Percentiles rank a stretch among this genome's conserved stretches.
phyloP scores from a whole-genome alignment of 2,113 vertebrate species.

The Vanacampus margaritifer region DNA sequence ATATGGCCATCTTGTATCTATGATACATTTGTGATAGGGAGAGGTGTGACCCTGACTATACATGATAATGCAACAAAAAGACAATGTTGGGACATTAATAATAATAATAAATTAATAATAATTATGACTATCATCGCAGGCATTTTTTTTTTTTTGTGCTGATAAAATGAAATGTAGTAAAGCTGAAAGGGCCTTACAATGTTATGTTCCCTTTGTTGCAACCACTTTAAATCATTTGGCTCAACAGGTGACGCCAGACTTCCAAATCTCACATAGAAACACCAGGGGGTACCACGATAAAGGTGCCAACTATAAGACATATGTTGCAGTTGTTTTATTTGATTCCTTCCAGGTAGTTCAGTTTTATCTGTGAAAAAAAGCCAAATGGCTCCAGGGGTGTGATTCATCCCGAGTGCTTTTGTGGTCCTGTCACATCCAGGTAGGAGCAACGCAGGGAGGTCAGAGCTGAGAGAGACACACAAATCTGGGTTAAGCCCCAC shows the following conservation, averaged over 20 bases:
- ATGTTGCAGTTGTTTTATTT: background rate
- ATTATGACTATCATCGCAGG: background rate
- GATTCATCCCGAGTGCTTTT: constrained; percentile 29
- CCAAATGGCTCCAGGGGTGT: background rate
- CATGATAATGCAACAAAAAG: no score
- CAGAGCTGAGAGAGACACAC: constrained; percentile 44
- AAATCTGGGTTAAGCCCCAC: constrained; percentile 67
- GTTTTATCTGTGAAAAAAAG: constrained; percentile 24
- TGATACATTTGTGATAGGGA: no score
- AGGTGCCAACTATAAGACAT: background rate
- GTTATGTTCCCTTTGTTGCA: background rate
- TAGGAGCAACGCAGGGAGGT: constrained; percentile 38
- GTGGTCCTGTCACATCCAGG: constrained; percentile 64
- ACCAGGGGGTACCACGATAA: background rate
- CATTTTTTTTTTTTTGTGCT: background rate
- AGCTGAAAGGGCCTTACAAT: background rate
- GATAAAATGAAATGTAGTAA: background rate
- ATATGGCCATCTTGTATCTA: no score
- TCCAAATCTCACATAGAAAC: background rate
- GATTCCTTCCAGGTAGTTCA: constrained; percentile 48
- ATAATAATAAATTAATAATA: background rate
- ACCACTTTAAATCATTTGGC: background rate
- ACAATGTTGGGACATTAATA: no score
- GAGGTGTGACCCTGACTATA: no score
- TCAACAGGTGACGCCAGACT: background rate